phyloP scores from a whole-genome alignment of 2,888 invertebrate genomes.

The Chloromyia formosa region DNA sequence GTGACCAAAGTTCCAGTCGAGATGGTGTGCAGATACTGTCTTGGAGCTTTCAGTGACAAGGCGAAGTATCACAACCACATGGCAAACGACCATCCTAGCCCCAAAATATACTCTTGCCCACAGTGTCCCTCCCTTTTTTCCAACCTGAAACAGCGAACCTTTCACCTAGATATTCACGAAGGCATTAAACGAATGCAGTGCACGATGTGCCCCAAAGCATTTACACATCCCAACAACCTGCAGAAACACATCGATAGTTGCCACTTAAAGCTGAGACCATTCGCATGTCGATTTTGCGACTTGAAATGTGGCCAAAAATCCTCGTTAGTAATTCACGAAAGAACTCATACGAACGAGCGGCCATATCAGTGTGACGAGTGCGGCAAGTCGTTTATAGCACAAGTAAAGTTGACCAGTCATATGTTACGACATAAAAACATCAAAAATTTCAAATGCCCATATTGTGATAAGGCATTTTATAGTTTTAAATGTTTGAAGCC shows the following conservation, averaged over 20 bases:
- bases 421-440: slow-evolving; percentile 48
- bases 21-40: not conserved
- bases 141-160: too few relatives aligned
- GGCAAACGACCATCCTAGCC: not conserved
- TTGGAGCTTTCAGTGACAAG: not conserved
- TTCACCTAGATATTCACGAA: too few relatives aligned
- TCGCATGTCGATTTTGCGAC: slow-evolving; percentile 46
- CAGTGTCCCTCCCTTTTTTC: not conserved
- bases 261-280: slow-evolving; percentile 49
- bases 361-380: too few relatives aligned
- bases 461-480: slow-evolving; percentile 47
- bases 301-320: too few relatives aligned
- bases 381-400: slow-evolving; percentile 22
- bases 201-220: slow-evolving; percentile 49
- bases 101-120: not conserved
- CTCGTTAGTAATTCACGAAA: too few relatives aligned
- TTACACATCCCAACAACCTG: slow-evolving; percentile 48
- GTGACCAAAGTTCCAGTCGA: not conserved
- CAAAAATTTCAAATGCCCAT: slow-evolving; percentile 48
- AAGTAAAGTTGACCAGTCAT: slow-evolving; percentile 50
- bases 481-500: not conserved
- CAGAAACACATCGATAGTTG: slow-evolving; percentile 47
- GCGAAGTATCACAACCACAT: not conserved
- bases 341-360: too few relatives aligned
- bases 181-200: slow-evolving; percentile 39